Evolutionary conservation across 1,140 invertebrate species (phyloP), one percentile per base, ranked within the genome.

Genomic region (Drosophila serrata): DNA sequence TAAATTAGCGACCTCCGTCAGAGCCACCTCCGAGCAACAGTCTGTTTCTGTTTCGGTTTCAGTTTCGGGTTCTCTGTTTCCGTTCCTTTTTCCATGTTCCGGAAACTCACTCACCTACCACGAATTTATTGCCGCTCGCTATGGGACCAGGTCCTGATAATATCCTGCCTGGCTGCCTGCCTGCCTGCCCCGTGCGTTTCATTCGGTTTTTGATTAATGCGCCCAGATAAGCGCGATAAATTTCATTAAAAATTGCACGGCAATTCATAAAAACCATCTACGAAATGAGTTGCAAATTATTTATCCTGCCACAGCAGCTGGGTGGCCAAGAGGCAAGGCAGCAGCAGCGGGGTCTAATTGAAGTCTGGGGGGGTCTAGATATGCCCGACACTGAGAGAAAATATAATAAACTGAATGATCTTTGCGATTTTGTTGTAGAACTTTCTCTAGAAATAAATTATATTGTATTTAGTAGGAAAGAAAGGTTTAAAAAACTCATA

Each of bases 191-290:
- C 45, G 22, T 12, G 6, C 59, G 19, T 13, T 45, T 69, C 82
- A 60, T 59, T 80, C 53, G 35, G 46, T 60, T 77, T 86, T 90
- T 90, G 85, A 90, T 90, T 90, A 90, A 90, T 90, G 81, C 86
- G 74, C 56, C 37, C 78, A 81, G 85, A 90, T 90, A 90, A 90
- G 81, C 85, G 85, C 85, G 85, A 90, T 90, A 90, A 90, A 90
- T 90, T 90, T 90, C 85, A 90, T 90, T 90, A 90, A 90, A 90
- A 90, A 90, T 90, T 90, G 85, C 86, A 90, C 75, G 85, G 85
- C 86, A 90, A 90, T 90, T 85, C 86, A 90, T 90, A 90, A 90
- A 90, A 90, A 75, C 75, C 81, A 90, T 90, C 86, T 82, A 82
- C 78, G 78, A 90, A 90, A 90, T 90, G 85, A 90, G 81, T 90